Evolutionary conservation across 2,888 invertebrate genomes (phyloP), one percentile per base, ranked within the genome.

Genomic region (Lepidocyrtoides sp.): DNA sequence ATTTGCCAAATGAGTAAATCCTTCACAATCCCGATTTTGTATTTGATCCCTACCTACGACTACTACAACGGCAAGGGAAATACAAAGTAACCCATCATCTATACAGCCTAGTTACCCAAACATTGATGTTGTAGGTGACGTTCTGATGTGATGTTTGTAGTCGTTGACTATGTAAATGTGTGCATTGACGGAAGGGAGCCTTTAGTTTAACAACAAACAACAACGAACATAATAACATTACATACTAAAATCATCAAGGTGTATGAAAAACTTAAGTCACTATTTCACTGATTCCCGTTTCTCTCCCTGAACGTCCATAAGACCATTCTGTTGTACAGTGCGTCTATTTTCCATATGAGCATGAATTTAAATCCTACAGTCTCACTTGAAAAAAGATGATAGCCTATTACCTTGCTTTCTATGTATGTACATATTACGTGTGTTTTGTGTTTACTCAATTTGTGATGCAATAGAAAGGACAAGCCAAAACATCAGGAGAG

Each of bases 1-100:
- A 51, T 86, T 77, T 17, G 54, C 26, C 75, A 86, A 75, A 75
- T 75, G 85, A 86, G 75, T 54, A 69, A 54, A 86, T 57, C 85
- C 63, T 26, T 51, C 54, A 29, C 69, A 69, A 75, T 66, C 57
- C 41, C 48, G 44, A 86, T 86, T 86, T 86, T 84, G 14, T 51
- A 41, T 14, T 75, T 86, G 85, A 86, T 86, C 75, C 85, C 60
- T 44, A n/a, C n/a, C n/a, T n/a, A n/a, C n/a, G n/a, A n/a, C n/a
- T n/a, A n/a, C n/a, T n/a, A n/a, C n/a, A n/a, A 23, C 26, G 48
- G n/a, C 32, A 51, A 32, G 57, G n/a, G 32, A 29, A 29, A 79
- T n/a, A 54, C 51, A 57, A 29, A 32, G 79, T 54, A 44, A 48
- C 29, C 57, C 32, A 57, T 79, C 57, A 29, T 20, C 32, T 69